Percentiles rank a stretch among this genome's conserved stretches.
These are phyloP conservation scores for Dastarcus helophoroides DNA, from an alignment of 2,888 invertebrate genomes.

Conservation along the genomic window DNA sequence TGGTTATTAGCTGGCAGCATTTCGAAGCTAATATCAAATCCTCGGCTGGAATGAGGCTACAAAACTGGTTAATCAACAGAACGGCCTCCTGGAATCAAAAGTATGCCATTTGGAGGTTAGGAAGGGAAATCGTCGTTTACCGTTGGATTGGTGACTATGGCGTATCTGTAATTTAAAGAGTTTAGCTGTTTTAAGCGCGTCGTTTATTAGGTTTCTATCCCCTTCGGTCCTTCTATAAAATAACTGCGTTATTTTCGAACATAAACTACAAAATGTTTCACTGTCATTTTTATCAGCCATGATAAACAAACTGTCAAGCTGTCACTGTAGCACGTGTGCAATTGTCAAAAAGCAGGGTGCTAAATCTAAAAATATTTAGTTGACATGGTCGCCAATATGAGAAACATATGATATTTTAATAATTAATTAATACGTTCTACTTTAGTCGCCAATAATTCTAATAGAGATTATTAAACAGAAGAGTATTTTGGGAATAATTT, in stretches of 20 bases:
- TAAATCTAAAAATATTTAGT: no score
- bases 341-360: no score
- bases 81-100: constrained; percentile 30
- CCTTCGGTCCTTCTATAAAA: constrained; percentile 29
- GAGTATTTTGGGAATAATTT: no score
- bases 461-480: no score
- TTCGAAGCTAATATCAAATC: constrained; percentile 46
- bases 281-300: constrained; percentile 18
- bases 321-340: no score
- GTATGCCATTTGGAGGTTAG: constrained; percentile 5
- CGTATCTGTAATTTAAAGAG: constrained; percentile 45
- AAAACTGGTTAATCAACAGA: constrained; percentile 32
- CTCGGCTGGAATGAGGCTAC: constrained; percentile 32
- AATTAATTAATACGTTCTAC: no score
- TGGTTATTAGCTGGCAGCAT: constrained; percentile 45
- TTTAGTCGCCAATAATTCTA: no score
- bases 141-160: constrained; percentile 26
- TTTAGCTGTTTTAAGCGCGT: constrained; percentile 48
- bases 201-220: constrained; percentile 39
- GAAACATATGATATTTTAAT: no score
- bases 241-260: constrained; percentile 29
- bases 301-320: constrained; percentile 3
- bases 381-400: no score
- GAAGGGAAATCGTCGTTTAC: constrained; percentile 22
- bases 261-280: constrained; percentile 26